A percentile compares a stretch with the other conserved stretches of the same genome.
Conservation (phyloP, 2,888 invertebrate genomes). For the Eupithecia pulchellata region DNA sequence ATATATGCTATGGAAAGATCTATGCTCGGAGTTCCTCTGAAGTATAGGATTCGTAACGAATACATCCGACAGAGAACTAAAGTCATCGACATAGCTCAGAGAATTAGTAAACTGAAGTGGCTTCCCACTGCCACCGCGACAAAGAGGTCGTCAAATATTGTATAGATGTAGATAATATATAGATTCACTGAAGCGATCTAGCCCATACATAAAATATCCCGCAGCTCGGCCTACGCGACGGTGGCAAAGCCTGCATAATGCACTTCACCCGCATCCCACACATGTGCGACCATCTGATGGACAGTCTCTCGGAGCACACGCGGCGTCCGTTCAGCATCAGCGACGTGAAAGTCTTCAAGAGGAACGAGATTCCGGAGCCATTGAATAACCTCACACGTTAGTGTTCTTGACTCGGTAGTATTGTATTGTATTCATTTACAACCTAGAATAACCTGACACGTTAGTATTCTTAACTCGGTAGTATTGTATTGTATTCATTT, state of each 20-base stretch:
- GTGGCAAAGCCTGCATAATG: constrained; percentile 73
- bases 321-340: constrained; percentile 76
- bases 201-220: not conserved
- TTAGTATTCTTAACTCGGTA: constrained; percentile 47
- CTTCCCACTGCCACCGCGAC: too few species aligned
- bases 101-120: too few species aligned
- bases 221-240: constrained; percentile 66
- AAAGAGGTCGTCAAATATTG: too few species aligned
- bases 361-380: constrained; percentile 68
- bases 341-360: constrained; percentile 64
- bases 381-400: constrained; percentile 73
- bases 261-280: constrained; percentile 60
- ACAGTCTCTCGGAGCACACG: constrained; percentile 60
- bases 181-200: too few species aligned
- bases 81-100: too few species aligned
- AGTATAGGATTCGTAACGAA: too few species aligned
- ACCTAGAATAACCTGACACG: constrained; percentile 61
- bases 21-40: too few species aligned
- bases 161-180: too few species aligned
- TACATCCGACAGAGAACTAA: too few species aligned
- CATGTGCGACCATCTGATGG: constrained; percentile 72
- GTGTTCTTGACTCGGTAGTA: constrained; percentile 34
- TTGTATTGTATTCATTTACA: too few species aligned
- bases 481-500: too few species aligned
- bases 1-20: too few species aligned